phyloP scores from a whole-genome alignment of 1,140 invertebrate genomes.

The Brachionus paranguensis region DNA sequence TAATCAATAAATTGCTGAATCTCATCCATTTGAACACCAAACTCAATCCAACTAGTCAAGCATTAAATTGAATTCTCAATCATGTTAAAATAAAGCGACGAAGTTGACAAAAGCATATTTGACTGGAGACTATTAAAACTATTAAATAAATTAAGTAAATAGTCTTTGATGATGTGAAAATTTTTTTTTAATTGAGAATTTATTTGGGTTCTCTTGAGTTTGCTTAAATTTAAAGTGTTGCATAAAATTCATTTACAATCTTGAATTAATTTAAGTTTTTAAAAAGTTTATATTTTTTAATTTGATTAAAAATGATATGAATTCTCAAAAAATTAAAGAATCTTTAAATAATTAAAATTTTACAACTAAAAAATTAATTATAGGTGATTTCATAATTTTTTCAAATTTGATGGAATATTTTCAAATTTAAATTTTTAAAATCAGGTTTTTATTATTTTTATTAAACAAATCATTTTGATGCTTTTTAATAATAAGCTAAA shows the following conservation, averaged over 20 bases:
- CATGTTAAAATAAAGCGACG: conserved; percentile 31
- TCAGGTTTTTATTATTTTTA: too few species aligned
- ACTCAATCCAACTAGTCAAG: conserved; percentile 33
- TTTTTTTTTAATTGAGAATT: conserved; percentile 34
- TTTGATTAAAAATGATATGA: too few species aligned
- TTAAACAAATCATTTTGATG: too few species aligned
- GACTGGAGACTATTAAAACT: neutral
- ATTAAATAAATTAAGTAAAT: conserved; percentile 32
- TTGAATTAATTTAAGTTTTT: neutral
- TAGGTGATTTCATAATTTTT: too few species aligned
- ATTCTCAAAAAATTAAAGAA: too few species aligned
- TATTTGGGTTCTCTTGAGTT: conserved; percentile 33
- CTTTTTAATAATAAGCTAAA: too few species aligned
- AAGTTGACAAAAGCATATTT: neutral
- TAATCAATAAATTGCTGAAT: conserved; percentile 38
- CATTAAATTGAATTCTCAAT: conserved; percentile 30
- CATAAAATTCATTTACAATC: conserved; percentile 38
- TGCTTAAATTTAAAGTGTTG: conserved; percentile 11
- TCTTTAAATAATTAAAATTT: too few species aligned
- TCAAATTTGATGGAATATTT: too few species aligned
- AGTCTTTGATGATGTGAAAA: neutral
- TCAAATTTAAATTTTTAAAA: too few species aligned
- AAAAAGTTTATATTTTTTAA: too few species aligned
- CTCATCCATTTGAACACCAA: conserved; percentile 21
- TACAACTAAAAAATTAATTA: too few species aligned